phyloP scores from a whole-genome alignment of 2,113 vertebrate genomes.

The Amblyopsis rosae region DNA sequence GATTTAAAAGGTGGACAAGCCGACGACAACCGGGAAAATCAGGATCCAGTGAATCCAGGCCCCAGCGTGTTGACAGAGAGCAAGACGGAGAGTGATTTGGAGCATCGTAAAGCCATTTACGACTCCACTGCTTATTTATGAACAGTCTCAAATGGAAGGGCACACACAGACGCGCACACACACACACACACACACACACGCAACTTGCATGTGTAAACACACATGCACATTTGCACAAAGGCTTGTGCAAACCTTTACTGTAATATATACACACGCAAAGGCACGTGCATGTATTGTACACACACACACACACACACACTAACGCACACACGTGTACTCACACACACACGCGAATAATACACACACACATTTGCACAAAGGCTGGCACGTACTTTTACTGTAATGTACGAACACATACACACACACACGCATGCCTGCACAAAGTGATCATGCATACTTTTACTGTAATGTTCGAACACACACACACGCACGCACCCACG shows the following conservation, averaged over 20 bases:
- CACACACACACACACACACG: neutral
- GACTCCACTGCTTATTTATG: constrained; percentile 50
- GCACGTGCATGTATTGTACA: too few relatives aligned
- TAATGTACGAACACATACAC: constrained; percentile 10
- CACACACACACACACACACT: neutral
- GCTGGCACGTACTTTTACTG: too few relatives aligned
- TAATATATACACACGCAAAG: neutral
- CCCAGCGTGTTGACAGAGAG: constrained; percentile 5
- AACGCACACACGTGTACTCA: too few relatives aligned
- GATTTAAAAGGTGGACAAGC: constrained; percentile 14
- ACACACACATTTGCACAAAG: too few relatives aligned
- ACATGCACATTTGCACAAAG: neutral
- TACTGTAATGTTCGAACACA: neutral
- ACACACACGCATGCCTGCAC: constrained; percentile 5
- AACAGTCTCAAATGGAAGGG: constrained; percentile 44
- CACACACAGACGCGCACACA: too few relatives aligned
- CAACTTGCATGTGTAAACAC: too few relatives aligned
- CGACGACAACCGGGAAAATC: constrained; percentile 28
- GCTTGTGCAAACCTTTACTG: too few relatives aligned
- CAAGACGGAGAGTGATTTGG: neutral
- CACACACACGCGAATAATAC: neutral
- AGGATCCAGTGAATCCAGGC: constrained; percentile 11
- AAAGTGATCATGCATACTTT: too few relatives aligned
- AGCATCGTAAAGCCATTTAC: constrained; percentile 26
- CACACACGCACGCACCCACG: constrained; percentile 20